Percentiles rank a stretch among this genome's conserved stretches.
phyloP scores from a whole-genome alignment of 2,888 invertebrate species.

The Papilio demoleus region DNA sequence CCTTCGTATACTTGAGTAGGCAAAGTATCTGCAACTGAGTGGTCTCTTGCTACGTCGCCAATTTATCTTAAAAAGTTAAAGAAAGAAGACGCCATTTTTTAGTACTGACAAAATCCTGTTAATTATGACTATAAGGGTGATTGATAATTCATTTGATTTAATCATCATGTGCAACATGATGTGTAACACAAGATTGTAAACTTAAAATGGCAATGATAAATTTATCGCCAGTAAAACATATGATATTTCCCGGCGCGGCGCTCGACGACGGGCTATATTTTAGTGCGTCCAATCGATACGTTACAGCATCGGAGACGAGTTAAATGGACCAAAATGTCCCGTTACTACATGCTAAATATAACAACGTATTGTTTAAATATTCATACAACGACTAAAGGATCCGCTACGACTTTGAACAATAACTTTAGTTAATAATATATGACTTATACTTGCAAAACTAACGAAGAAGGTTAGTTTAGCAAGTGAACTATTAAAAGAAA shows the following conservation, averaged over 20 bases:
- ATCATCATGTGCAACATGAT: no score
- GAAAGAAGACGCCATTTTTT: no score
- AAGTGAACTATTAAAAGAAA: no score
- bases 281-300: slow-evolving; percentile 67
- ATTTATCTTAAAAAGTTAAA: no score
- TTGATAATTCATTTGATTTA: no score
- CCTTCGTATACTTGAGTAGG: no score
- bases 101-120: no score
- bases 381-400: slow-evolving; percentile 7
- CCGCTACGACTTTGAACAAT: background rate
- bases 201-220: slow-evolving; percentile 22
- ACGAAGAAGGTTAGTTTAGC: background rate
- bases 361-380: slow-evolving; percentile 15
- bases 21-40: no score
- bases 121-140: no score
- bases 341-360: slow-evolving; percentile 47
- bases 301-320: slow-evolving; percentile 58
- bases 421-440: background rate
- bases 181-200: no score
- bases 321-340: slow-evolving; percentile 66
- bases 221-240: slow-evolving; percentile 27
- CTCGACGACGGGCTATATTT: slow-evolving; percentile 58
- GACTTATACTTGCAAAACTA: background rate
- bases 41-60: no score
- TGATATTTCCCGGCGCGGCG: slow-evolving; percentile 32